Base-by-base conservation (phyloP, 2,113 vertebrate genomes). In the Hemiprocne comata region DNA sequence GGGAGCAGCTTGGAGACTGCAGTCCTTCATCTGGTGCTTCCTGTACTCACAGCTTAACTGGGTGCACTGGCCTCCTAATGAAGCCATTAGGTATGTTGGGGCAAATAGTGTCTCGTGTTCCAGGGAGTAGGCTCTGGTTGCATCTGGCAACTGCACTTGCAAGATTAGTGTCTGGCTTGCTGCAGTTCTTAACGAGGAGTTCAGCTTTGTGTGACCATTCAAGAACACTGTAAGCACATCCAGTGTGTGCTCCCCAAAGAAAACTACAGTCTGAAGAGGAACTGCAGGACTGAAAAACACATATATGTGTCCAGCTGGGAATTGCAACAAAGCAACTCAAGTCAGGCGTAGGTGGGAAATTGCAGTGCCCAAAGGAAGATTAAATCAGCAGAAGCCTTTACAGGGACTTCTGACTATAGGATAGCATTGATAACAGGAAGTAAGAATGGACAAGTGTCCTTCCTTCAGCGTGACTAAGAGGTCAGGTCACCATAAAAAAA, bases 221-320 rank as follows among this genome's bases (percentile, higher is more conserved):
- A 66, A 48, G 66, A 75, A 44, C 18, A 18, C 44, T n/a, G 1
- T 7, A 51, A 70, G 42, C n/a, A 86, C 21, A 55, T 34, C 29
- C 26, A 51, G 20, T 13, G 7, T 21, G 31, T 71, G 48, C 17
- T 77, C 24, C 61, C 20, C 53, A 75, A 48, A 50, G 31, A 61
- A 57, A 64, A 71, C 23, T 77, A 34, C 46, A 82, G 42, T 29
- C 78, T 75, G 44, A 85, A 87, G 19, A 92, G 62, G 71, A 92
- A 85, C 50, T 34, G 50, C 28, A 15, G 0, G 1, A 17, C 40
- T 69, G 36, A 61, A 92, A 73, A 72, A 31, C 11, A 2, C 0
- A 0, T 53, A 19, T 44, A 19, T 5, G 28, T 4, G 19, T 55
- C 38, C 40, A 6, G 48, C 48, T 75, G 28, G 26, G 58, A 90